Base-by-base conservation (phyloP, 1,140 invertebrate genomes). In the Mycetomoellerius zeteki region DNA sequence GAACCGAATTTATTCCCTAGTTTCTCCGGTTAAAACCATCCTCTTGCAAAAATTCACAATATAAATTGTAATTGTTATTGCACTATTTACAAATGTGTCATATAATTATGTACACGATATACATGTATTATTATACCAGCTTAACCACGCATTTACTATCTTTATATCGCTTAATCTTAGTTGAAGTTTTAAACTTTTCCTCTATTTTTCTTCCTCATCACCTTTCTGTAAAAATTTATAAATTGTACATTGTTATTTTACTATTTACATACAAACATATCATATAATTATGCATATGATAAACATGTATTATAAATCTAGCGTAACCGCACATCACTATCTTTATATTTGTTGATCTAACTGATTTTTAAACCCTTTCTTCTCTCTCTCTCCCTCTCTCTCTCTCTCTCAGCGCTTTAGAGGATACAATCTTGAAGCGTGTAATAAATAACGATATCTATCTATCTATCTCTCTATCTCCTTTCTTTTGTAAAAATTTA, bases 1-100 rank as follows among this genome's bases (percentile, higher is more conserved):
- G 30, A 54, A 65, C 60, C 64, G 62, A 56, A 84, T 75, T 73
- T 75, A 84, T 73, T 47, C 5, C 33, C 27, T 8, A 19, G 21
- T 43, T 58, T 21, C 43, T 8, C 12, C 3, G 37, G 16, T 2
- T 56, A 30, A 69, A 14, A 16, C 37, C 21, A 10, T 12, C 21
- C 47, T 10, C n/a, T n/a, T 21, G 12, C 47, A 33, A 21, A 47
- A 21, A 75, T 75, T 82, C 24, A 47, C 52, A n/a, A 12, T 27
- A 16, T n/a, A 56, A 43, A 27, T 71, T 71, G 10, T 10, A 50
- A 71, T 72, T 43, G 67, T 80, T 52, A 14, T 27, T 27, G 24
- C 27, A 62, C 33, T 43, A 19, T 7, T 47, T 19, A 65, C 19
- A 62, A 77, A 37, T 10, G 16, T 54, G 24, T 72, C 33, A 21